A percentile compares a stretch with the other conserved stretches of the same genome.
Evolutionary conservation across 2,797 vertebrate genomes (phyloP).

Genomic region (Anabas testudineus): DNA sequence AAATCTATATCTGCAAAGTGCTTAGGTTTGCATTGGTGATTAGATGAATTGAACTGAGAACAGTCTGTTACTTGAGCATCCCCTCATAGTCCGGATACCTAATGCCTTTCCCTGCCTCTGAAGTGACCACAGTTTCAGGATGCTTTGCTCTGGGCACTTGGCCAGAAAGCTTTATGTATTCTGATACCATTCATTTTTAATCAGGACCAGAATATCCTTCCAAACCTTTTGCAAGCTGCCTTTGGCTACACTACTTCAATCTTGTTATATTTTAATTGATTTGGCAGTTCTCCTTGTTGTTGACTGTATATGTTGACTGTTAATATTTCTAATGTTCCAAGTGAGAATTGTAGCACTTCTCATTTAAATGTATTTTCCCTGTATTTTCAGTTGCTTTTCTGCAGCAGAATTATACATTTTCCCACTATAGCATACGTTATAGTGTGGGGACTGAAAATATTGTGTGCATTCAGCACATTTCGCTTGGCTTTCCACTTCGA

Average conservation of each 20-base stretch:
- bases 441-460: constrained; percentile 35
- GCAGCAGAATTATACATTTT: constrained; percentile 52
- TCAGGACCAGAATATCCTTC: constrained; percentile 80
- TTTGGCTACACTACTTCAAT: constrained; percentile 59
- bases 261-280: constrained; percentile 69
- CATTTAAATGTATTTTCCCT: constrained; percentile 29
- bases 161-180: constrained; percentile 84
- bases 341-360: constrained; percentile 25
- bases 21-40: constrained; percentile 84
- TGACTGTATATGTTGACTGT: constrained; percentile 47
- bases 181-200: constrained; percentile 86
- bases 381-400: constrained; percentile 38
- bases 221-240: constrained; percentile 64
- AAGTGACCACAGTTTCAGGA: constrained; percentile 83
- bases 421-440: constrained; percentile 13
- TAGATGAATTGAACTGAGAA: constrained; percentile 82
- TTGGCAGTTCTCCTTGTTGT: constrained; percentile 61
- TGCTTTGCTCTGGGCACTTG: constrained; percentile 76
- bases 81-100: constrained; percentile 77
- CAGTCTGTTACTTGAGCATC: constrained; percentile 81
- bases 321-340: constrained; percentile 52
- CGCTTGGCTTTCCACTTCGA: constrained; percentile 47
- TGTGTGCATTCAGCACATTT: constrained; percentile 75
- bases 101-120: constrained; percentile 77
- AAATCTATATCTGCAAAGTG: constrained; percentile 85